Percentiles rank a stretch among this genome's conserved stretches.
Evolutionary conservation across 2,797 vertebrate species (phyloP).

Genomic region (Neosilurus hyrtlii): DNA sequence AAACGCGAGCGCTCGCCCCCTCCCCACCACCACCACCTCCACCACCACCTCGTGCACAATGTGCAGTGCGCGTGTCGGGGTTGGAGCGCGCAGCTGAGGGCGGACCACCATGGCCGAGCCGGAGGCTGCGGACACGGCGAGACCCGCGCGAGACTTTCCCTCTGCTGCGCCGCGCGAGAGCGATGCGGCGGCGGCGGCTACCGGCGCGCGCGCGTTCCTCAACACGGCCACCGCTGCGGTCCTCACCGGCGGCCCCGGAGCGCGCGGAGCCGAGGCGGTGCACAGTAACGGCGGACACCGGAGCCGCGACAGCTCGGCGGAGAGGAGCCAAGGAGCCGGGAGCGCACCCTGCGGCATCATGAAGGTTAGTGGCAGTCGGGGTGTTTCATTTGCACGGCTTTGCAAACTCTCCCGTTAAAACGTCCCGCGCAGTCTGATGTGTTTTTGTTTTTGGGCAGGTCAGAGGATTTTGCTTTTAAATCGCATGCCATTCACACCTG

Average conservation of each 20-base stretch:
- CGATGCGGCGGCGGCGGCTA: conserved; percentile 52
- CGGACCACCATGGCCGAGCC: conserved; percentile 74
- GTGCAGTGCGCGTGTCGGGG: conserved; percentile 44
- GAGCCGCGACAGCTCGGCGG: conserved; percentile 74
- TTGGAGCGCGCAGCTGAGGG: conserved; percentile 60
- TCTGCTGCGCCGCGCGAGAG: conserved; percentile 26
- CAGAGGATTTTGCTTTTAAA: too few relatives aligned
- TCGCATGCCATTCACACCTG: neutral
- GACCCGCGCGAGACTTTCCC: conserved; percentile 57
- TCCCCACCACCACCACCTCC: neutral
- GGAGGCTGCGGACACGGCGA: conserved; percentile 71
- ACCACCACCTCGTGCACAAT: conserved; percentile 16
- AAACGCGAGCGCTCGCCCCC: neutral
- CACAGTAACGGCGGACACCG: conserved; percentile 72
- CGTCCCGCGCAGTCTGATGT: too few relatives aligned
- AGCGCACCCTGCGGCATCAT: conserved; percentile 79
- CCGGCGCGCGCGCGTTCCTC: conserved; percentile 65
- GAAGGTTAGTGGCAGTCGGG: conserved; percentile 70
- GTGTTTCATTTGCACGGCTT: neutral
- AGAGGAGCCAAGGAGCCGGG: conserved; percentile 68
- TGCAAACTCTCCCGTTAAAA: neutral
- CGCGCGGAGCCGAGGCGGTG: conserved; percentile 67
- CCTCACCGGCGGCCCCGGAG: conserved; percentile 11
- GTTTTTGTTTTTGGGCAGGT: too few relatives aligned
- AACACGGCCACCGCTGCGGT: conserved; percentile 71